A percentile compares a stretch with the other conserved stretches of the same genome.
Evolutionary conservation across 2,113 vertebrate species (phyloP).

Genomic region (Sminthopsis crassicaudata): DNA sequence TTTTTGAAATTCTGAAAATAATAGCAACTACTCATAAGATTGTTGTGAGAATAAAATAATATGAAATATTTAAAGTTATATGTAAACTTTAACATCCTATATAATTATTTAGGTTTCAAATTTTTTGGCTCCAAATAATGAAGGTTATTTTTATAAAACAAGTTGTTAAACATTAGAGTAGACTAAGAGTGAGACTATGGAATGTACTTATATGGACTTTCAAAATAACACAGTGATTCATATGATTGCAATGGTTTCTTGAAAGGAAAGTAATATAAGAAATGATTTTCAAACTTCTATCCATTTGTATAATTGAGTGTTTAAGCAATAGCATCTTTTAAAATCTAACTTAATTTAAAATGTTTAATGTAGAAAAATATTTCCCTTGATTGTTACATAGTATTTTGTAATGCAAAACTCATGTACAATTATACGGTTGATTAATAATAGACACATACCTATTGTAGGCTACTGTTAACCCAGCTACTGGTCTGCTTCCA

Average conservation of each 20-base stretch:
- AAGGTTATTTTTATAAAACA: neutral
- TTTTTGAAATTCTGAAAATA: too few relatives aligned
- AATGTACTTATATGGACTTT: neutral
- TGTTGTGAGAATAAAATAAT: too few relatives aligned
- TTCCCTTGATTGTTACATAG: neutral
- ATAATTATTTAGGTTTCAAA: too few relatives aligned
- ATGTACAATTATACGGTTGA: neutral
- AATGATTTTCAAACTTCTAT: neutral
- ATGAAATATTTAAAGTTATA: too few relatives aligned
- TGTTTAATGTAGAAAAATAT: conserved; percentile 20
- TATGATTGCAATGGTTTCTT: too few relatives aligned
- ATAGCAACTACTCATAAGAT: too few relatives aligned
- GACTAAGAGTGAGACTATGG: neutral
- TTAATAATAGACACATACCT: conserved; percentile 85
- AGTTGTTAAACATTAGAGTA: conserved; percentile 8
- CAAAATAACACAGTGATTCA: too few relatives aligned
- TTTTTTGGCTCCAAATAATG: neutral
- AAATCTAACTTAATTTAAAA: conserved; percentile 33
- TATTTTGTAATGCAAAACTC: neutral
- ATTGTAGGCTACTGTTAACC: conserved; percentile 92
- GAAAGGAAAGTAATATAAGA: conserved; percentile 7
- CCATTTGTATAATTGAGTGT: neutral
- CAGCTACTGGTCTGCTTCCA: conserved; percentile 88
- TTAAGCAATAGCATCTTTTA: neutral
- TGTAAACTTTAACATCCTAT: too few relatives aligned